Conservation (phyloP, 2,797 vertebrate genomes). For the Dicrostonyx torquatus region DNA sequence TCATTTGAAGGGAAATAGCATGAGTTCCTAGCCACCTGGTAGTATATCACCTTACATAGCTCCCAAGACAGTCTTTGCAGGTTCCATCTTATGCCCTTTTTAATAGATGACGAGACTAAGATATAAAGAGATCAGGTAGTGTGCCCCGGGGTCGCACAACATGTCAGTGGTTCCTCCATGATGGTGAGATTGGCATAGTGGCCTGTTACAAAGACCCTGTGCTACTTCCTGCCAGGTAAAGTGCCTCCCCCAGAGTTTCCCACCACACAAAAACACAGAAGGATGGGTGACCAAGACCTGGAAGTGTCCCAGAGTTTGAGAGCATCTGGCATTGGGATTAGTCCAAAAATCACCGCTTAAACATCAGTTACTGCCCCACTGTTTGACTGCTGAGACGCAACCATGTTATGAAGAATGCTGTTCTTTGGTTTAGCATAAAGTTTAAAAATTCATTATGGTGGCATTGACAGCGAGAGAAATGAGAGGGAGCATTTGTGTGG, state of each 20-base stretch:
- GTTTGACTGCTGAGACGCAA: constrained; percentile 26
- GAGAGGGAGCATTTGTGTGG: background rate
- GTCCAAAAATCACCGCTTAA: constrained; percentile 49
- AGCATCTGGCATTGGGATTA: constrained; percentile 36
- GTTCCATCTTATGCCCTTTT: background rate
- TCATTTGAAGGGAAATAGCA: constrained; percentile 39
- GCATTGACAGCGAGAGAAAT: background rate
- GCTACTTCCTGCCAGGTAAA: background rate
- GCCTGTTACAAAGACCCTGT: background rate
- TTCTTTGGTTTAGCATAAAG: background rate
- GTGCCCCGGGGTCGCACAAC: background rate
- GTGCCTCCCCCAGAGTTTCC: background rate
- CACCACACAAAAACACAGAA: background rate
- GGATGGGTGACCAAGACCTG: background rate
- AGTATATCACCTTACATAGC: background rate
- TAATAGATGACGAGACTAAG: background rate
- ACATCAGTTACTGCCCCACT: background rate
- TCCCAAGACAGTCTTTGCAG: background rate
- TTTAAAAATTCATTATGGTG: constrained; percentile 37
- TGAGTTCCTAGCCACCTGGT: constrained; percentile 4
- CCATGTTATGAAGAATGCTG: background rate
- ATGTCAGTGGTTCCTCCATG: background rate
- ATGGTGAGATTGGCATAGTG: background rate
- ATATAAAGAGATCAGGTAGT: constrained; percentile 8
- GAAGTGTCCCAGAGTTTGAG: background rate